phyloP scores from a whole-genome alignment of 1,140 invertebrate species.

The Parapsyche elsis region DNA sequence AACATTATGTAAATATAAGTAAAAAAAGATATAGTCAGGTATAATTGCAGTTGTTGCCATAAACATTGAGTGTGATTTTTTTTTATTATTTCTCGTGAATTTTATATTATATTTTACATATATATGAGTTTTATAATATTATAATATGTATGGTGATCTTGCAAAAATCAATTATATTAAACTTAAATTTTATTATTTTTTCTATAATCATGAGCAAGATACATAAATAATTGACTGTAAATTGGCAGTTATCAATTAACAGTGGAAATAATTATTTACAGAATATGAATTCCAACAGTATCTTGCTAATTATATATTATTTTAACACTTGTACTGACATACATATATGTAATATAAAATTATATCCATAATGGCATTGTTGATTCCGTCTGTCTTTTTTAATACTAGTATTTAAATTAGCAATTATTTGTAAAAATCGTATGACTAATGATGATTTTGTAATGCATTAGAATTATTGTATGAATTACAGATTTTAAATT shows the following conservation, averaged over 20 bases:
- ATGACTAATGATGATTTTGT: too few species aligned
- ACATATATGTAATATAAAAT: neutral
- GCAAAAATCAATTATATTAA: too few species aligned
- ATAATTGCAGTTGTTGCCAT: slow-evolving; percentile 20
- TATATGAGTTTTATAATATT: too few species aligned
- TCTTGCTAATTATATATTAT: too few species aligned
- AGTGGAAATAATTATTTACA: neutral
- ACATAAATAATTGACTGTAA: too few species aligned
- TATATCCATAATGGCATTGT: neutral
- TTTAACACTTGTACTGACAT: neutral
- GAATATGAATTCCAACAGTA: neutral
- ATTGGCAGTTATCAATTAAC: too few species aligned
- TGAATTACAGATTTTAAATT: too few species aligned
- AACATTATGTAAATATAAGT: neutral
- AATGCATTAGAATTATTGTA: too few species aligned
- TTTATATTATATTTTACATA: neutral
- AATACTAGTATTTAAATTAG: neutral
- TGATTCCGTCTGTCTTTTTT: slow-evolving; percentile 27
- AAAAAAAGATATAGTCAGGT: slow-evolving; percentile 4
- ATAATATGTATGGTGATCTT: too few species aligned
- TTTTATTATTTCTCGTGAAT: neutral
- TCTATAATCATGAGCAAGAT: too few species aligned
- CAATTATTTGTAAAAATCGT: too few species aligned
- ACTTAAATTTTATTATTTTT: too few species aligned
- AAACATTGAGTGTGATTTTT: slow-evolving; percentile 23